Conservation (phyloP, 2,797 vertebrate genomes). For the Simalia tracyae region DNA sequence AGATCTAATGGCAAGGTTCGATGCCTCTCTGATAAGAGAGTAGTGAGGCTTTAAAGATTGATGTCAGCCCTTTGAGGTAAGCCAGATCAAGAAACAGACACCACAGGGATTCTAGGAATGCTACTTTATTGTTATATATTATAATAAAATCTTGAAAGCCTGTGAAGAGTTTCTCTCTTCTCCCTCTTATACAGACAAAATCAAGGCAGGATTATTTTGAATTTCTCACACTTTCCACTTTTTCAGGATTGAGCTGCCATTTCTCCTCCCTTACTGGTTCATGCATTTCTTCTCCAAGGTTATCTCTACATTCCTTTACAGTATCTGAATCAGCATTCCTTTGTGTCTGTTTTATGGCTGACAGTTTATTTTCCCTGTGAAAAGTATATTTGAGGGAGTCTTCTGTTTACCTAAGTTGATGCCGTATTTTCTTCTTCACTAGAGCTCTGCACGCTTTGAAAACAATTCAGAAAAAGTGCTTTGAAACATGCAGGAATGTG, state of each 20-base stretch:
- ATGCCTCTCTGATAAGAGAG: neutral
- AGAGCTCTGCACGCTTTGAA: neutral
- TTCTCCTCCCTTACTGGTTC: neutral
- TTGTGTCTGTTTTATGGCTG: neutral
- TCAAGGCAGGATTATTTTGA: neutral
- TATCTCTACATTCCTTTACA: neutral
- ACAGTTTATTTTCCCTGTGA: neutral
- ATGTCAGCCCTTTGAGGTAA: neutral
- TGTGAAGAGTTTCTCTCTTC: neutral
- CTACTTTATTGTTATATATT: neutral
- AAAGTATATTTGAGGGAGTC: neutral
- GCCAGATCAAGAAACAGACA: neutral
- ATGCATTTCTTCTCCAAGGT: neutral
- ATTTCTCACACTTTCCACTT: neutral
- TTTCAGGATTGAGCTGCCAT: neutral
- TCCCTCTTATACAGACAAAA: neutral
- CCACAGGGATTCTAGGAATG: neutral
- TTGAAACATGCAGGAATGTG: neutral
- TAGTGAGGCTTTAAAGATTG: neutral
- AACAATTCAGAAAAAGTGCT: neutral
- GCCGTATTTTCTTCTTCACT: neutral
- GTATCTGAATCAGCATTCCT: neutral
- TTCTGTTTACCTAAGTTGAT: neutral
- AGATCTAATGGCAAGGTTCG: neutral
- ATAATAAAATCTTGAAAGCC: neutral